phyloP scores from a whole-genome alignment of 2,797 vertebrate genomes.

The Typhlichthys eigenmanni region DNA sequence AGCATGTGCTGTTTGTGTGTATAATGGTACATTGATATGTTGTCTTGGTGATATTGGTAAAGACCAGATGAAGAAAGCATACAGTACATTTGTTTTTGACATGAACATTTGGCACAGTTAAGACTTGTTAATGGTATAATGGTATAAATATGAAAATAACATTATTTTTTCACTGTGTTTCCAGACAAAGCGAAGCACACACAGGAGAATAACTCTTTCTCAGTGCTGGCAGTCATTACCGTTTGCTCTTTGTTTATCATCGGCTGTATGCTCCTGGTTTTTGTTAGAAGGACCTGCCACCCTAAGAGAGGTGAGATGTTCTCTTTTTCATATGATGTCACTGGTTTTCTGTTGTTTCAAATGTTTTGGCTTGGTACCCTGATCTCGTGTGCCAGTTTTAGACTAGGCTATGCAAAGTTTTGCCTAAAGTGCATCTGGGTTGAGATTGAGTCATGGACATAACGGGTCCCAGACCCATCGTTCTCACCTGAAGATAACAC shows the following conservation, averaged over 20 bases:
- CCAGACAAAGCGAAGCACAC: constrained; percentile 78
- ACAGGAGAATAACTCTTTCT: constrained; percentile 77
- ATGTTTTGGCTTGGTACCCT: background rate
- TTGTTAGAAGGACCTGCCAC: constrained; percentile 86
- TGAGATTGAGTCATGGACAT: background rate
- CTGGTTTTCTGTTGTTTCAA: background rate
- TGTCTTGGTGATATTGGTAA: constrained; percentile 54
- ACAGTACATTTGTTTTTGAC: background rate
- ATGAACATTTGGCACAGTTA: background rate
- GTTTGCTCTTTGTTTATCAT: constrained; percentile 88
- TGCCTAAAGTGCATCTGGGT: background rate
- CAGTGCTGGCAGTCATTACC: constrained; percentile 82
- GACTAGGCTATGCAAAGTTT: background rate
- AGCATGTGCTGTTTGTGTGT: constrained; percentile 63
- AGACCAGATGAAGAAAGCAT: constrained; percentile 9
- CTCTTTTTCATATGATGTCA: background rate
- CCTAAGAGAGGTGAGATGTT: constrained; percentile 82
- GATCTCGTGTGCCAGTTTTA: background rate
- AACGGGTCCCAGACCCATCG: background rate
- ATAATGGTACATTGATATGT: constrained; percentile 51
- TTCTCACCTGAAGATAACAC: constrained; percentile 9
- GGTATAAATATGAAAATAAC: background rate
- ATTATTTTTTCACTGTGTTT: constrained; percentile 29
- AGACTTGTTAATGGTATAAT: background rate
- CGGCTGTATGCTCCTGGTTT: constrained; percentile 81